Conservation (phyloP, 2,888 invertebrate species). For the Apamea monoglypha region DNA sequence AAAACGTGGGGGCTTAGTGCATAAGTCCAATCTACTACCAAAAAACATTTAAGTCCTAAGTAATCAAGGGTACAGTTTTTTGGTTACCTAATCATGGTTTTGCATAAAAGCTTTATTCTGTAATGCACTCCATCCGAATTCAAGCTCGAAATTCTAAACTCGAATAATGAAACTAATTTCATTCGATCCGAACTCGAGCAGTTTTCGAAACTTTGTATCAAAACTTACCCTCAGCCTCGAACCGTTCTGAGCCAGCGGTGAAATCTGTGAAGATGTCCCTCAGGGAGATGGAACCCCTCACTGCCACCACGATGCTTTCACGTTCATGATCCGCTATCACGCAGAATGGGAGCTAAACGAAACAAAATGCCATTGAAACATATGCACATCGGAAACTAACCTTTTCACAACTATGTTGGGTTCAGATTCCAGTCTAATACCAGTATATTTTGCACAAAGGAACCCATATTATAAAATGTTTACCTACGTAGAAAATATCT, state of each 20-base stretch:
- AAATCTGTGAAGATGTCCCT: slow-evolving; percentile 96
- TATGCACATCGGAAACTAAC: neutral
- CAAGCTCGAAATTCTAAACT: neutral
- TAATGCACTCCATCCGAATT: neutral
- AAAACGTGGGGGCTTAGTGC: neutral
- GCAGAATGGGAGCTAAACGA: slow-evolving; percentile 94
- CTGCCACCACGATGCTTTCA: slow-evolving; percentile 94
- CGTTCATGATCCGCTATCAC: slow-evolving; percentile 95
- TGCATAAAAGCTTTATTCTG: neutral
- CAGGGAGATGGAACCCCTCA: slow-evolving; percentile 96
- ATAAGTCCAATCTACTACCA: too few species aligned
- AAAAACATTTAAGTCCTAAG: neutral
- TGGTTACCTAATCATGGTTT: neutral
- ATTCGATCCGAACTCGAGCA: neutral
- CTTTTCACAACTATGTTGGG: neutral
- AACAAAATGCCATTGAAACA: slow-evolving; percentile 14
- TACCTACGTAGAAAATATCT: neutral
- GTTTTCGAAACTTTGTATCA: neutral
- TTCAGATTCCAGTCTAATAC: neutral
- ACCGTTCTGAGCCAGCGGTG: slow-evolving; percentile 93
- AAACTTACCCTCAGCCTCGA: slow-evolving; percentile 91
- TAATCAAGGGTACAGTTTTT: neutral
- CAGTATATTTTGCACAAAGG: neutral
- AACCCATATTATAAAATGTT: neutral
- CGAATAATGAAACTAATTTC: neutral